Conservation (phyloP, 2,888 invertebrate genomes). For the Xanthorhoe spadicearia region DNA sequence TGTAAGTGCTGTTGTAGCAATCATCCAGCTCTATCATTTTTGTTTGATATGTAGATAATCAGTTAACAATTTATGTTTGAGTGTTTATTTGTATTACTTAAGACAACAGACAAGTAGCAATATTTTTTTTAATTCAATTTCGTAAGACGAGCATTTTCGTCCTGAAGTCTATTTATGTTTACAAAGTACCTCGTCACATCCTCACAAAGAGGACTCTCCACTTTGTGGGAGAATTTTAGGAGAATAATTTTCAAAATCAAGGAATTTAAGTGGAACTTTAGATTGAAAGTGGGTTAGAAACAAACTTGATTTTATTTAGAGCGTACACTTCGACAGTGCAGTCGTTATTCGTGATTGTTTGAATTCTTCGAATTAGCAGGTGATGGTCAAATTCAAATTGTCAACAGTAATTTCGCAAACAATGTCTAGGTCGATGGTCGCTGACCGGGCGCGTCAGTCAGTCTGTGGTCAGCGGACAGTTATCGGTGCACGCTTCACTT, state of each 20-base stretch:
- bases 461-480: constrained; percentile 55
- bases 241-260: too few relatives aligned
- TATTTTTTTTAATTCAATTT: too few relatives aligned
- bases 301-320: too few relatives aligned
- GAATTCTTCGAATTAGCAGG: constrained; percentile 2
- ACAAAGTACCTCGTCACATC: too few relatives aligned
- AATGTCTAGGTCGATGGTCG: constrained; percentile 33
- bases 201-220: too few relatives aligned
- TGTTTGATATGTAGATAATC: not conserved
- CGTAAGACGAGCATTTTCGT: too few relatives aligned
- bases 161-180: too few relatives aligned
- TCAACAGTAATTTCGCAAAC: constrained; percentile 18
- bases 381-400: constrained; percentile 16
- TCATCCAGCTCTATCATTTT: not conserved
- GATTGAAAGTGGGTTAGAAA: too few relatives aligned
- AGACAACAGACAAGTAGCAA: too few relatives aligned
- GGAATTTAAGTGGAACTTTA: too few relatives aligned
- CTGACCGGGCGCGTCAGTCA: constrained; percentile 11
- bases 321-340: too few relatives aligned
- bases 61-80: not conserved
- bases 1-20: constrained; percentile 20
- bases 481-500: constrained; percentile 65
- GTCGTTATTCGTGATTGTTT: not conserved
- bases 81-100: not conserved
- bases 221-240: too few relatives aligned